Evolutionary conservation across 2,888 invertebrate species (phyloP).

Genomic region (Gnatocerus cornutus): DNA sequence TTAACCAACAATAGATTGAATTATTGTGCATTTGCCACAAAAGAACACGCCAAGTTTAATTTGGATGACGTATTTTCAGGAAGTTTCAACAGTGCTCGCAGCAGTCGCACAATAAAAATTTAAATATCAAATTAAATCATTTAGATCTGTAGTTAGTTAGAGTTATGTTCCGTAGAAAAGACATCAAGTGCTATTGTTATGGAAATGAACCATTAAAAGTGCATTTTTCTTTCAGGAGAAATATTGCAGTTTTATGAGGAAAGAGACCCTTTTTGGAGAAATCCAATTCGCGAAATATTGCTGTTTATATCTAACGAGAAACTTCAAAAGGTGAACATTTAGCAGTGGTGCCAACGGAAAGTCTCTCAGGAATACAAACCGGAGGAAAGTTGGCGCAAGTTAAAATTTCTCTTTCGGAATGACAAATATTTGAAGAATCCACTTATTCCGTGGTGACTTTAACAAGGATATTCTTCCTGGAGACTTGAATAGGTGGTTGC

Average conservation of each 20-base stretch:
- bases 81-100: slow-evolving; percentile 12
- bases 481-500: too few relatives aligned
- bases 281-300: slow-evolving; percentile 10
- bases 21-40: slow-evolving; percentile 15
- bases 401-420: slow-evolving; percentile 1
- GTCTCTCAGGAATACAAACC: background rate
- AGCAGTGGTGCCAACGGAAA: background rate
- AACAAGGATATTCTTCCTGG: too few relatives aligned
- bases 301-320: slow-evolving; percentile 3
- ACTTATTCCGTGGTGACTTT: background rate
- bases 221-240: background rate
- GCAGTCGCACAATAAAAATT: slow-evolving; percentile 9
- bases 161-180: slow-evolving; percentile 9
- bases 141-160: slow-evolving; percentile 6
- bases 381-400: background rate
- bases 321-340: slow-evolving; percentile 6
- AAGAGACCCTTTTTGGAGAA: background rate
- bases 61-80: slow-evolving; percentile 12
- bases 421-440: slow-evolving; percentile 9
- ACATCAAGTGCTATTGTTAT: slow-evolving; percentile 16
- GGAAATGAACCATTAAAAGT: slow-evolving; percentile 10
- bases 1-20: slow-evolving; percentile 21
- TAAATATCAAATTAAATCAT: slow-evolving; percentile 20
- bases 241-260: background rate
- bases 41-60: slow-evolving; percentile 10